Evolutionary conservation across 2,797 vertebrate genomes (phyloP).

Genomic region (Diceros bicornis): DNA sequence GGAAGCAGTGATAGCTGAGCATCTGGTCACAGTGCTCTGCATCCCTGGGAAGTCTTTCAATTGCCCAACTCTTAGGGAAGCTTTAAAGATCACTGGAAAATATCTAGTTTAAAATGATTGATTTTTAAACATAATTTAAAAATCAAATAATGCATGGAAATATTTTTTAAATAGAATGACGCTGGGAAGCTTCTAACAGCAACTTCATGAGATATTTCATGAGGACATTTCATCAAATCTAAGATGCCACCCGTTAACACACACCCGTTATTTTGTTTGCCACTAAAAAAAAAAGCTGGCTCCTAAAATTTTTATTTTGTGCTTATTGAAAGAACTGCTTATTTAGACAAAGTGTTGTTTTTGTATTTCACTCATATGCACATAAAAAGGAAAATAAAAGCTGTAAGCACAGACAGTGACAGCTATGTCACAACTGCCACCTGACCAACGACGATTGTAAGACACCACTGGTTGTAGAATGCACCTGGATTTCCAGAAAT

Average conservation of each 20-base stretch:
- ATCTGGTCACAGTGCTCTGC: background rate
- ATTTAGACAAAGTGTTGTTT: background rate
- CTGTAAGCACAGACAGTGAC: background rate
- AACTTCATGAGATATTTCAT: background rate
- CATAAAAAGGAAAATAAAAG: background rate
- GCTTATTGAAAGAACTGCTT: background rate
- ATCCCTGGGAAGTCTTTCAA: background rate
- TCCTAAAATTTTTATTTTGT: slow-evolving; percentile 16
- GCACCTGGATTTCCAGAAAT: background rate
- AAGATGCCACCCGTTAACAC: background rate
- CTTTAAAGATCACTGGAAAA: slow-evolving; percentile 1
- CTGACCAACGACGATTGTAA: background rate
- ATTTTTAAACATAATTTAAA: background rate
- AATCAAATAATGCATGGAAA: background rate
- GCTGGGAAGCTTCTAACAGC: background rate
- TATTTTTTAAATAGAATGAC: background rate
- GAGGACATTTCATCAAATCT: background rate
- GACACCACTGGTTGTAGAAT: background rate
- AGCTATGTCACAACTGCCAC: background rate
- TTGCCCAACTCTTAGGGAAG: background rate
- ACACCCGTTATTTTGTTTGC: background rate
- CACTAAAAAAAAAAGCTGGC: background rate
- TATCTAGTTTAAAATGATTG: background rate
- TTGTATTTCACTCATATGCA: background rate
- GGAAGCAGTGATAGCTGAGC: background rate